These are phyloP conservation scores for Lepus americanus DNA, from an alignment of 2,113 vertebrate genomes.

Conservation along the genomic window DNA sequence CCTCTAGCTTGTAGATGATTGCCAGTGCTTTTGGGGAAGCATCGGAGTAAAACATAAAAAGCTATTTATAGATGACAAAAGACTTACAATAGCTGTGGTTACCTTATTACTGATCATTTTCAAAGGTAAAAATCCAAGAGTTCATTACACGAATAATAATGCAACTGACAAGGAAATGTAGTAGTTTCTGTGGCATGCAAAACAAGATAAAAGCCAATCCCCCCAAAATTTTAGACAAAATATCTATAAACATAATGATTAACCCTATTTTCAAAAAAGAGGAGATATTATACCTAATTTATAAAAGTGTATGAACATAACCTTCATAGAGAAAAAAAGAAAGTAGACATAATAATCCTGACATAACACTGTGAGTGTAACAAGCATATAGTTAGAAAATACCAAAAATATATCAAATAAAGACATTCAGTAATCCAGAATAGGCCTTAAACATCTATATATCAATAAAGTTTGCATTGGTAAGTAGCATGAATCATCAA, in stretches of 20 bases:
- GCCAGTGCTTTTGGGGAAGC: conserved; percentile 51
- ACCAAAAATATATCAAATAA: not conserved
- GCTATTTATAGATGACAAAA: conserved; percentile 50
- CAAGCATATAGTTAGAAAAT: conserved; percentile 50
- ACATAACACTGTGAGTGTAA: conserved; percentile 17
- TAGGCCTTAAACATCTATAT: conserved; percentile 47
- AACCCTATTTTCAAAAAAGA: conserved; percentile 65
- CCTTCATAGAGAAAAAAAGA: conserved; percentile 56
- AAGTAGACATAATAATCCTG: conserved; percentile 21
- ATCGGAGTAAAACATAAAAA: conserved; percentile 59
- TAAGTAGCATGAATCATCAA: not conserved
- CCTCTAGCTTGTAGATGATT: conserved; percentile 34
- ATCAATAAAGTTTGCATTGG: not conserved
- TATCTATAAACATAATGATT: conserved; percentile 63
- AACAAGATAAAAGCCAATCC: conserved; percentile 65
- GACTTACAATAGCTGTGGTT: conserved; percentile 56
- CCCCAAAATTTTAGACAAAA: conserved; percentile 47
- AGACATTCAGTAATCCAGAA: conserved; percentile 17
- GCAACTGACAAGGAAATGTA: conserved; percentile 25
- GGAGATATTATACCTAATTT: conserved; percentile 58
- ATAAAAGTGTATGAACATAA: conserved; percentile 51
- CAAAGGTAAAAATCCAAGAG: conserved; percentile 53
- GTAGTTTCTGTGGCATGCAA: conserved; percentile 50
- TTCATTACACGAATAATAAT: conserved; percentile 56
- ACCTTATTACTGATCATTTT: conserved; percentile 66